These are phyloP conservation scores for Drosophila melanogaster DNA, from an alignment of 1,140 invertebrate species.

Conservation along the genomic window DNA sequence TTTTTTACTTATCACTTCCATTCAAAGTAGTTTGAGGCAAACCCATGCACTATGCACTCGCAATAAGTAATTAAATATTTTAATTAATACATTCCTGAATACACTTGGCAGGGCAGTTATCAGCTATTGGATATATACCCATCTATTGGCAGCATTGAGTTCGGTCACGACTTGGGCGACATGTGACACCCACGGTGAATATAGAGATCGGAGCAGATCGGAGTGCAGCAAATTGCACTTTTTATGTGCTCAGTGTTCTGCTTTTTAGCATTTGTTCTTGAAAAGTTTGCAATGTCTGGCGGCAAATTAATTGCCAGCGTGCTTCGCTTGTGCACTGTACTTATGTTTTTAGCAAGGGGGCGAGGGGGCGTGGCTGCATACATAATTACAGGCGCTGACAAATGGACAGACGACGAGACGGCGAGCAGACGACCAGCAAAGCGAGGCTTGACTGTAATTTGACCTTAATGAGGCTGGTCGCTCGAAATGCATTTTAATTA, in stretches of 20 bases:
- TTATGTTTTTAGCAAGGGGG: not conserved
- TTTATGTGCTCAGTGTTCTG: constrained; percentile 22
- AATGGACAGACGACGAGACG: constrained; percentile 25
- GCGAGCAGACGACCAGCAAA: constrained; percentile 49
- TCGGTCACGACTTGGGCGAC: constrained; percentile 50
- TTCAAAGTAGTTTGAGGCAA: not conserved
- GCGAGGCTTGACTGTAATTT: constrained; percentile 65
- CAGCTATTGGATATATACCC: constrained; percentile 7
- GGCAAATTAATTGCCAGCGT: constrained; percentile 50
- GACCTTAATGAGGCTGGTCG: constrained; percentile 75
- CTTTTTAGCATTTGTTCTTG: constrained; percentile 58
- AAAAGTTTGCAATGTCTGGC: constrained; percentile 63
- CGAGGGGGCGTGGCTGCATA: constrained; percentile 52
- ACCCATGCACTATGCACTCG: not conserved
- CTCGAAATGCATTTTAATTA: constrained; percentile 71
- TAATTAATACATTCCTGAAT: constrained; percentile 25
- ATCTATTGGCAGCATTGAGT: constrained; percentile 44
- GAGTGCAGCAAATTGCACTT: constrained; percentile 22
- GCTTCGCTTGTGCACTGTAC: constrained; percentile 8
- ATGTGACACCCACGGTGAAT: constrained; percentile 47
- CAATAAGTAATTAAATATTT: constrained; percentile 10
- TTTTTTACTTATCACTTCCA: too few relatives aligned
- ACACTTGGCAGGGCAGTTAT: constrained; percentile 31
- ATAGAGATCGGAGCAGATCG: constrained; percentile 26
- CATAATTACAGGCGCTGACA: constrained; percentile 73